A percentile compares a stretch with the other conserved stretches of the same genome.
Evolutionary conservation across 2,797 vertebrate genomes (phyloP).

Genomic region (Apogon talboti): DNA sequence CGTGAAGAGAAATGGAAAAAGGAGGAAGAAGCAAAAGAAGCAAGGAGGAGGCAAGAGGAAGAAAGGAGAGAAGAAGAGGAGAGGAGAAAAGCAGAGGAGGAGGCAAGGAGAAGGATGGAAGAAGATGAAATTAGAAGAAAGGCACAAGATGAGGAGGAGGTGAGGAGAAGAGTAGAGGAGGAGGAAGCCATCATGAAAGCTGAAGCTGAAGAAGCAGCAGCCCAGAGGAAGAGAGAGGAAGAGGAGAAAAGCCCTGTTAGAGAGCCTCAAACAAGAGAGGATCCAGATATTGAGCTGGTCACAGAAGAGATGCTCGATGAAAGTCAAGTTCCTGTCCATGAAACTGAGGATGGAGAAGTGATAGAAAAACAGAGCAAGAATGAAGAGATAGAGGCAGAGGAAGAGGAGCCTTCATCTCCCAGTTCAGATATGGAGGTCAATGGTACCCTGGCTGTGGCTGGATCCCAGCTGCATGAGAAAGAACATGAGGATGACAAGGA

Average conservation of each 20-base stretch:
- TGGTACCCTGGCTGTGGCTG: conserved; percentile 73
- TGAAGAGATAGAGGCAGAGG: conserved; percentile 44
- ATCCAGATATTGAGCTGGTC: conserved; percentile 72
- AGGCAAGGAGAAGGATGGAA: conserved; percentile 16
- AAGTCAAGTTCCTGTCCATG: conserved; percentile 22
- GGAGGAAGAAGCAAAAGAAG: conserved; percentile 71
- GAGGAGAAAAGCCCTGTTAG: conserved; percentile 46
- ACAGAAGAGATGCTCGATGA: conserved; percentile 68
- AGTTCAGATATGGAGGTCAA: conserved; percentile 41
- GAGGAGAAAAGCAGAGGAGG: conserved; percentile 27
- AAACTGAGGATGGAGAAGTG: conserved; percentile 26
- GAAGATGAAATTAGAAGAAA: conserved; percentile 68
- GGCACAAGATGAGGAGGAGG: conserved; percentile 72
- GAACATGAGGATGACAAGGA: conserved; percentile 50
- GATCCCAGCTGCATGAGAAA: conserved; percentile 61
- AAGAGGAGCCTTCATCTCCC: conserved; percentile 21
- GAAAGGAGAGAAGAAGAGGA: conserved; percentile 42
- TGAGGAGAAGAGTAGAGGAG: conserved; percentile 40
- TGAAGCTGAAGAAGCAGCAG: conserved; percentile 26
- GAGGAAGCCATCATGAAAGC: conserved; percentile 55
- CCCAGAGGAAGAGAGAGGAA: conserved; percentile 70
- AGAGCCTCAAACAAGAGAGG: conserved; percentile 67
- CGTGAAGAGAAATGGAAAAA: conserved; percentile 81
- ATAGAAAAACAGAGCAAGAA: conserved; percentile 47
- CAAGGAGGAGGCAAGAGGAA: conserved; percentile 56